Percentiles rank a stretch among this genome's conserved stretches.
These are phyloP conservation scores for Propsilocerus akamusi DNA, from an alignment of 1,140 invertebrate species.

Conservation along the genomic window DNA sequence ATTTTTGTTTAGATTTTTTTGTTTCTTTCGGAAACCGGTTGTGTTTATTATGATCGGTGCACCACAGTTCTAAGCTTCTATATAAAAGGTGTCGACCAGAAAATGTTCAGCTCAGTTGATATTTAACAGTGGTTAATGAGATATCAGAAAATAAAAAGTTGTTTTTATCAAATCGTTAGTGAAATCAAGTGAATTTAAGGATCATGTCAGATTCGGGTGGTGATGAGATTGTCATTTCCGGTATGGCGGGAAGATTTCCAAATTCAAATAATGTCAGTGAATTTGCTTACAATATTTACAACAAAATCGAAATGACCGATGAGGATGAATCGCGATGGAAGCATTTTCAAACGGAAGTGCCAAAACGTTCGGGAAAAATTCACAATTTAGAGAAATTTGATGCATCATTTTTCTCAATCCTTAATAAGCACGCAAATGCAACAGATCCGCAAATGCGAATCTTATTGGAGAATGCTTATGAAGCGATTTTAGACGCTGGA, in stretches of 20 bases:
- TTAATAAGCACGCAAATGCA: conserved; percentile 68
- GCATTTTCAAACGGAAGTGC: conserved; percentile 44
- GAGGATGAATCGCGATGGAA: conserved; percentile 60
- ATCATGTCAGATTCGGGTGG: not conserved
- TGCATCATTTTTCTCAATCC: conserved; percentile 73
- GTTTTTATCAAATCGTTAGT: no score
- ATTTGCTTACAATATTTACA: conserved; percentile 55
- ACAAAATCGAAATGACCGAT: conserved; percentile 21
- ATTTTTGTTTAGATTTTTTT: no score
- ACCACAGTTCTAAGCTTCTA: no score
- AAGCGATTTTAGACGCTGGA: conserved; percentile 81
- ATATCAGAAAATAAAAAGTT: no score
- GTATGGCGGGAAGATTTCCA: conserved; percentile 61
- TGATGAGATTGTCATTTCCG: conserved; percentile 47
- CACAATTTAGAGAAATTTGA: conserved; percentile 67
- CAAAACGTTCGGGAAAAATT: conserved; percentile 58
- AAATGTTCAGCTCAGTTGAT: no score
- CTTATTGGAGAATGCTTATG: conserved; percentile 32
- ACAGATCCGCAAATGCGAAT: conserved; percentile 88
- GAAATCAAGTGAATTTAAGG: no score
- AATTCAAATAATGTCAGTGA: conserved; percentile 55
- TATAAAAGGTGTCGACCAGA: no score
- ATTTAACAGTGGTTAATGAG: no score
- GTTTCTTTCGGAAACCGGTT: no score
- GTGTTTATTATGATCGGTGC: no score